These are phyloP conservation scores for Jordanella pulchra DNA, from an alignment of 2,797 vertebrate genomes.

Conservation along the genomic window DNA sequence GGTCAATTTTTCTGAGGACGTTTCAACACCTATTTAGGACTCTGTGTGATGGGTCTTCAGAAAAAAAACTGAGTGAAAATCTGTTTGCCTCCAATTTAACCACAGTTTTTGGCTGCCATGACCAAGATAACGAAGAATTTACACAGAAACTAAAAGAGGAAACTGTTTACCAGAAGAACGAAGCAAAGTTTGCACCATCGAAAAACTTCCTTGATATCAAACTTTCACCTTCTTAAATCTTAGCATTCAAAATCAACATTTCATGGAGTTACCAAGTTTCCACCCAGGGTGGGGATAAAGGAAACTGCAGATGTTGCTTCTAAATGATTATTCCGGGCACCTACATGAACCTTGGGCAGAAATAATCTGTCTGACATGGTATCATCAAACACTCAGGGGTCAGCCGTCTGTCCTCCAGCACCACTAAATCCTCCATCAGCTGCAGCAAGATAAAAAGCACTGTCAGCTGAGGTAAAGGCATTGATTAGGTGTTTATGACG, in stretches of 20 bases:
- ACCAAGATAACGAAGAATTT: too few relatives aligned
- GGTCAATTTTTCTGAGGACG: too few relatives aligned
- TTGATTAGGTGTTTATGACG: not conserved
- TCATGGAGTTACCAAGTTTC: conserved; percentile 5
- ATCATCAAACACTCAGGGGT: conserved; percentile 27
- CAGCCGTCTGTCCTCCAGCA: conserved; percentile 7
- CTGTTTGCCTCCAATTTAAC: too few relatives aligned
- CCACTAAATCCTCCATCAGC: conserved; percentile 4
- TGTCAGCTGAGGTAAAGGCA: not conserved
- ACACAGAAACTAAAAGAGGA: too few relatives aligned
- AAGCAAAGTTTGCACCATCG: too few relatives aligned
- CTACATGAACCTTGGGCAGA: conserved; percentile 31
- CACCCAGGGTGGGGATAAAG: not conserved
- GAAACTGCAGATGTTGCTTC: conserved; percentile 17
- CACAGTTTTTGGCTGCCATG: too few relatives aligned
- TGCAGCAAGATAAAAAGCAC: not conserved
- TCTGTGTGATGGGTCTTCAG: too few relatives aligned
- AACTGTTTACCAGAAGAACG: too few relatives aligned
- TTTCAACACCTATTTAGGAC: too few relatives aligned
- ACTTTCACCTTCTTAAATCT: not conserved
- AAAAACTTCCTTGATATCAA: not conserved
- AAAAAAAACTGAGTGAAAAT: too few relatives aligned
- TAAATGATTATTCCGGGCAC: conserved; percentile 46
- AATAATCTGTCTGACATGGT: conserved; percentile 37
- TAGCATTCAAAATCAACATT: conserved; percentile 1